Percentiles rank a stretch among this genome's conserved stretches.
These are phyloP conservation scores for Drosophila austrosaltans DNA, from an alignment of 2,888 invertebrate species.

Conservation along the genomic window DNA sequence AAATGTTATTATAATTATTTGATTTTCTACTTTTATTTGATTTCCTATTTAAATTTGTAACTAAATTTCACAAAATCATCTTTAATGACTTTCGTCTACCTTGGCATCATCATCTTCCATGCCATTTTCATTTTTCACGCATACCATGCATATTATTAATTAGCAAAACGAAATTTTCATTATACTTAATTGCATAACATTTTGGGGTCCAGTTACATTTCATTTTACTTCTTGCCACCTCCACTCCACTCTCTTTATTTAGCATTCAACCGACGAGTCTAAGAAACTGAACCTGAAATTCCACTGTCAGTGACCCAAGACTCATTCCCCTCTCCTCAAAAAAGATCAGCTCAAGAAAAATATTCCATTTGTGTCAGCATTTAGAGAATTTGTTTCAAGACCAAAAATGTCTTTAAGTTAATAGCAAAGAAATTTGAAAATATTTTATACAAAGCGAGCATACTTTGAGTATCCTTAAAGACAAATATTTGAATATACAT, in stretches of 20 bases:
- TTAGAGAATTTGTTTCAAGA: neutral
- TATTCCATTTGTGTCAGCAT: slow-evolving; percentile 5
- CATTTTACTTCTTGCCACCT: neutral
- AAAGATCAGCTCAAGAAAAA: neutral
- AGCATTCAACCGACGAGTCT: neutral
- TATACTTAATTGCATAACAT: slow-evolving; percentile 39
- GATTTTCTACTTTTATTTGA: slow-evolving; percentile 7
- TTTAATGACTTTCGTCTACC: neutral
- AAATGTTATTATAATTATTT: slow-evolving; percentile 18
- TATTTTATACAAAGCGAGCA: no score
- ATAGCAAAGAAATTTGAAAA: neutral
- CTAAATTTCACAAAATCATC: slow-evolving; percentile 9
- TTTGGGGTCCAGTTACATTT: slow-evolving; percentile 19
- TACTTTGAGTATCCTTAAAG: no score
- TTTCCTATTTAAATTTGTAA: slow-evolving; percentile 7
- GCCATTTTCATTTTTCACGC: slow-evolving; percentile 18
- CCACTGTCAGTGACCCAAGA: slow-evolving; percentile 5
- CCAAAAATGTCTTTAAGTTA: no score
- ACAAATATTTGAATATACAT: no score
- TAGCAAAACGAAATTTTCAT: slow-evolving; percentile 38
- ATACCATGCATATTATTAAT: slow-evolving; percentile 36
- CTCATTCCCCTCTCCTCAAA: neutral
- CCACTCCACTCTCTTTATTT: neutral
- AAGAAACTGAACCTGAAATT: slow-evolving; percentile 8
- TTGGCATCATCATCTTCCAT: neutral